Conservation (phyloP, 2,113 vertebrate species). For the Neotoma lepida region DNA sequence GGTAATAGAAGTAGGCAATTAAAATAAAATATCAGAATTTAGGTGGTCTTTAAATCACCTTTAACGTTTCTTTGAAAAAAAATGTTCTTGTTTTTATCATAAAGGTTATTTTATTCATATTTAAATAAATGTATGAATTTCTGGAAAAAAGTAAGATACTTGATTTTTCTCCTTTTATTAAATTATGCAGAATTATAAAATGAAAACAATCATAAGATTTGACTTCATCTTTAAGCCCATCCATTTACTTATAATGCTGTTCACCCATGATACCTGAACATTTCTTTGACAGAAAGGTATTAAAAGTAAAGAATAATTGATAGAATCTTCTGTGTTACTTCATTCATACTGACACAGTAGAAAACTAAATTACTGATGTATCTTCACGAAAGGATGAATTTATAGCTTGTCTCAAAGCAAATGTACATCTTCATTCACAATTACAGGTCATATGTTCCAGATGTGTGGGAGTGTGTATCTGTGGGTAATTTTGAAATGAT, state of each 20-base stretch:
- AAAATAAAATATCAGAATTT: conserved; percentile 22
- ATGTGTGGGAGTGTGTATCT: not conserved
- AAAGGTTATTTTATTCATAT: not conserved
- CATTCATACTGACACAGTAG: not conserved
- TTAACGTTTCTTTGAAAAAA: conserved; percentile 19
- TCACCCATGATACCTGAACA: not conserved
- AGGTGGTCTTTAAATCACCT: not conserved
- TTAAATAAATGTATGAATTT: not conserved
- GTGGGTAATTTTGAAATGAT: conserved; percentile 21
- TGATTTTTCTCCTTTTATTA: conserved; percentile 11
- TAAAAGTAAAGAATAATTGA: not conserved
- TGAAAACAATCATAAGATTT: not conserved
- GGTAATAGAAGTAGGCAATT: not conserved
- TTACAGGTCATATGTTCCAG: not conserved
- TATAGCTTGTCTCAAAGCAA: not conserved
- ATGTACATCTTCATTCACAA: not conserved
- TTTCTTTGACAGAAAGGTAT: not conserved
- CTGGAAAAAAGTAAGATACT: not conserved
- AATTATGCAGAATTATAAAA: not conserved
- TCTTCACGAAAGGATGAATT: not conserved
- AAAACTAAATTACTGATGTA: not conserved
- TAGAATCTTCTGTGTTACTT: not conserved
- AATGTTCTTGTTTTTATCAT: not conserved
- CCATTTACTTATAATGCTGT: not conserved
- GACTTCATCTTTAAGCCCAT: not conserved